A percentile compares a stretch with the other conserved stretches of the same genome.
phyloP scores from a whole-genome alignment of 2,113 vertebrate genomes.

The Channa argus region DNA sequence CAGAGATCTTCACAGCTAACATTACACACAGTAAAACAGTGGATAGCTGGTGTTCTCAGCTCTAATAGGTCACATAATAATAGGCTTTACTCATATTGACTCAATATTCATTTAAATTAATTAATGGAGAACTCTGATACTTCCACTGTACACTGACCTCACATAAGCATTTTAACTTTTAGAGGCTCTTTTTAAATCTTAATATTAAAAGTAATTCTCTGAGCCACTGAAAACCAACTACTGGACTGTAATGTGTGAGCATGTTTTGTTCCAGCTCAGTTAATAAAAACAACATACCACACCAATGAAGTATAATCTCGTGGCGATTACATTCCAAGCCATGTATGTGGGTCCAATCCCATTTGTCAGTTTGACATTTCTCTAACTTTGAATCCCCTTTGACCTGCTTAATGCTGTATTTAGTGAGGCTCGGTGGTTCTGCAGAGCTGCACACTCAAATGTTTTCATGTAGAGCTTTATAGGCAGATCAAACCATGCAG shows the following conservation, averaged over 20 bases:
- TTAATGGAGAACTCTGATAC: too few relatives aligned
- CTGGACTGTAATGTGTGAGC: too few relatives aligned
- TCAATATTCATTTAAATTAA: too few relatives aligned
- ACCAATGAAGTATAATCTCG: conserved; percentile 31
- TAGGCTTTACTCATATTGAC: too few relatives aligned
- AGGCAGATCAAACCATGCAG: background rate
- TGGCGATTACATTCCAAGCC: conserved; percentile 9
- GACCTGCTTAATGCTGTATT: conserved; percentile 43
- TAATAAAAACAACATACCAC: background rate
- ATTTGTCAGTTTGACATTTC: conserved; percentile 34
- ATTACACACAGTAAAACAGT: background rate
- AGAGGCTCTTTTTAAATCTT: too few relatives aligned
- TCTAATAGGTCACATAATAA: too few relatives aligned
- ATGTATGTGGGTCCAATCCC: conserved; percentile 26
- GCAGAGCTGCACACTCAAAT: background rate
- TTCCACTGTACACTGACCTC: too few relatives aligned
- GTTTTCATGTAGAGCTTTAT: background rate
- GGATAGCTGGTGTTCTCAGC: too few relatives aligned
- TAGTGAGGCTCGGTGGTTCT: conserved; percentile 13
- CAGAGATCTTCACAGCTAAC: background rate
- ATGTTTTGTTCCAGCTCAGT: background rate
- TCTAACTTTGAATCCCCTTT: conserved; percentile 48
- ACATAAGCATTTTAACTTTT: too few relatives aligned
- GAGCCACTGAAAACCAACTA: too few relatives aligned
- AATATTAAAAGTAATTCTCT: too few relatives aligned